Conservation (phyloP, 2,113 vertebrate species). For the Charina bottae region DNA sequence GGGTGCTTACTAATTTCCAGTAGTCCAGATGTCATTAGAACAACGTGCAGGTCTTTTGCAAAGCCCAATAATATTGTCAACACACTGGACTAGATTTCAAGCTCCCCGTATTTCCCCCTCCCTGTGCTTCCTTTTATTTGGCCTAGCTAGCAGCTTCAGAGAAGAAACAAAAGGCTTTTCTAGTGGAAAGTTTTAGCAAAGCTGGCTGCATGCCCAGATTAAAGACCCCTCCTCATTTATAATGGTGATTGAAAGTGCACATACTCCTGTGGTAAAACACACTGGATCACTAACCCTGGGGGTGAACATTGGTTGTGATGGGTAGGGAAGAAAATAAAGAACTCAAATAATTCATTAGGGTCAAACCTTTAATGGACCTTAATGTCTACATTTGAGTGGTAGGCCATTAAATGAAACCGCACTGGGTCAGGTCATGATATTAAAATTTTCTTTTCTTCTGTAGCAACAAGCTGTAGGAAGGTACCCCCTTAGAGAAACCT, state of each 20-base stretch:
- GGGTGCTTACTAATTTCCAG: slow-evolving; percentile 64
- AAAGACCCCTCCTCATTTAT: slow-evolving; percentile 80
- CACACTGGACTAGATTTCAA: slow-evolving; percentile 53
- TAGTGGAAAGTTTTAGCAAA: slow-evolving; percentile 93
- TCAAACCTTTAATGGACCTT: slow-evolving; percentile 37
- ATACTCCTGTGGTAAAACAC: slow-evolving; percentile 77
- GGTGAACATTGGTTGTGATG: slow-evolving; percentile 64
- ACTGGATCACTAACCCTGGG: slow-evolving; percentile 79
- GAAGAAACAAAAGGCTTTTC: slow-evolving; percentile 83
- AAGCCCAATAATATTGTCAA: slow-evolving; percentile 68
- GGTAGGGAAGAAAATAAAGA: slow-evolving; percentile 56
- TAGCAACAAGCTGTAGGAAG: slow-evolving; percentile 59
- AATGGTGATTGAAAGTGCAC: slow-evolving; percentile 86
- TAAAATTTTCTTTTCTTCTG: slow-evolving; percentile 52
- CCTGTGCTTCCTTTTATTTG: slow-evolving; percentile 51
- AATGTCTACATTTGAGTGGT: slow-evolving; percentile 47
- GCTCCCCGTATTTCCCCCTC: not conserved
- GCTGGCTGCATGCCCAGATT: slow-evolving; percentile 81
- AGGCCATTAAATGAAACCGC: slow-evolving; percentile 46
- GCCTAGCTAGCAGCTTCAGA: slow-evolving; percentile 53
- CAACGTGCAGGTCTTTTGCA: slow-evolving; percentile 71
- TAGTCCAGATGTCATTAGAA: slow-evolving; percentile 74
- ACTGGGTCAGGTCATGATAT: not conserved
- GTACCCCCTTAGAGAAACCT: slow-evolving; percentile 33
- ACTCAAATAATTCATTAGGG: not conserved